These are phyloP conservation scores for Bothrops jararaca DNA, from an alignment of 2,113 vertebrate species.

Conservation along the genomic window DNA sequence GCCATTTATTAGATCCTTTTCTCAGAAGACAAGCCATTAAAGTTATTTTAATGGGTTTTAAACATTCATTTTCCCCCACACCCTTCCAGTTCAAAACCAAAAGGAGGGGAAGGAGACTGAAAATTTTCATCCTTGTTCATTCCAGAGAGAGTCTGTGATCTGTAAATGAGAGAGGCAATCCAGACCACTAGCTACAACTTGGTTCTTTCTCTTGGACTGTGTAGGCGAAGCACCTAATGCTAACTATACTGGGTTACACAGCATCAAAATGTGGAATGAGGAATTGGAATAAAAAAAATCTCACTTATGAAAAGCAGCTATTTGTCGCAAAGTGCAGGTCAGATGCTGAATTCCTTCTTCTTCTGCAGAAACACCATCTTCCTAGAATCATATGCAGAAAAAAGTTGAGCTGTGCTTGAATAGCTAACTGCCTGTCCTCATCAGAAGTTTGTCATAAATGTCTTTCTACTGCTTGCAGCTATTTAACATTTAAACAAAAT, in stretches of 20 bases:
- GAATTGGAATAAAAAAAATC: conserved; percentile 43
- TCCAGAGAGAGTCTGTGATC: background rate
- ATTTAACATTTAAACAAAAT: background rate
- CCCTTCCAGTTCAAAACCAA: background rate
- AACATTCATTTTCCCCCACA: background rate
- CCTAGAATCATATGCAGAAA: conserved; percentile 66
- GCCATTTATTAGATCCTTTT: background rate
- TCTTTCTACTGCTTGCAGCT: background rate
- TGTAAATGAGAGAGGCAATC: background rate
- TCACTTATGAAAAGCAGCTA: conserved; percentile 85
- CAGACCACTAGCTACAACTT: background rate
- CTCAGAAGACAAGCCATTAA: background rate
- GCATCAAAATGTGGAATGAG: background rate
- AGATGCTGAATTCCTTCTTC: conserved; percentile 63
- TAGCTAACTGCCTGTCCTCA: background rate
- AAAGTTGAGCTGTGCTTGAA: conserved; percentile 39
- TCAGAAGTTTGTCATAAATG: background rate
- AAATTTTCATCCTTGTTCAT: background rate
- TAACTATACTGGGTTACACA: background rate
- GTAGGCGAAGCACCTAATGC: background rate
- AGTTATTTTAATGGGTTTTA: background rate
- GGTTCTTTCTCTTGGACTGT: background rate
- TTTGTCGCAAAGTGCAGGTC: conserved; percentile 73
- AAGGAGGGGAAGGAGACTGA: background rate
- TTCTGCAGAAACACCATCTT: conserved; percentile 63